Base-by-base conservation (phyloP, 2,797 vertebrate species). In the Dendrocincla fuliginosa region DNA sequence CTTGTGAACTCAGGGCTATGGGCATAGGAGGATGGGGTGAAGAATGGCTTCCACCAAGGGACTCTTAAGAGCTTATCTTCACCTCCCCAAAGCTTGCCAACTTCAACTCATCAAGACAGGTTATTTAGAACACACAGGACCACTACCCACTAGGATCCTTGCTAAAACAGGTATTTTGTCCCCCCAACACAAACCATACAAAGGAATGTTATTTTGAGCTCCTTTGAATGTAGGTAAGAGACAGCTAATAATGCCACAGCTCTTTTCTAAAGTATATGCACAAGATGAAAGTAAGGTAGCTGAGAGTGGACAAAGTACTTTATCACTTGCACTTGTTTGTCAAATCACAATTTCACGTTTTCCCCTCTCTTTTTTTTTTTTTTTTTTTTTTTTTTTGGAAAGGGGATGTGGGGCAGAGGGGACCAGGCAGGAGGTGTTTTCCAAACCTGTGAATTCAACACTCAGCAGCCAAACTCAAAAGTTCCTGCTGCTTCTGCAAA, bases 401-500 rank as follows among this genome's bases (percentile, higher is more conserved):
- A 92, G 59, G 22, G 59, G 17, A 70, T 12, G 28, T 37, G 28
- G 50, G 74, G 76, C 44, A 61, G 64, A 79, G 23, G 69, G 67
- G 49, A 70, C 27, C 67, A 92, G n/a, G 79, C 20, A 82, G 59
- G 71, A 90, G 85, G 39, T 80, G 44, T 81, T 96, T 95, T 78
- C 57, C 55, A 93, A 96, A 97, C 89, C 91, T 95, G 59, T 53
- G 84, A 97, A 96, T 91, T 92, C 85, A 89, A 94, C 49, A 76
- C 75, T 97, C 94, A 93, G 88, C 97, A 96, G 71, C 47, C 39
- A 90, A 81, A 65, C 92, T 96, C 87, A 97, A 91, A 94, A 93
- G 83, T 96, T 97, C 96, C 94, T 96, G 96, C 94, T 95, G 93
- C 84, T 96, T 35, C 14, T 85, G 95, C 85, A 97, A 92, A 91